Evolutionary conservation across 2,113 vertebrate species (phyloP), one percentile per base, ranked within the genome.

Genomic region (Pluvialis apricaria): DNA sequence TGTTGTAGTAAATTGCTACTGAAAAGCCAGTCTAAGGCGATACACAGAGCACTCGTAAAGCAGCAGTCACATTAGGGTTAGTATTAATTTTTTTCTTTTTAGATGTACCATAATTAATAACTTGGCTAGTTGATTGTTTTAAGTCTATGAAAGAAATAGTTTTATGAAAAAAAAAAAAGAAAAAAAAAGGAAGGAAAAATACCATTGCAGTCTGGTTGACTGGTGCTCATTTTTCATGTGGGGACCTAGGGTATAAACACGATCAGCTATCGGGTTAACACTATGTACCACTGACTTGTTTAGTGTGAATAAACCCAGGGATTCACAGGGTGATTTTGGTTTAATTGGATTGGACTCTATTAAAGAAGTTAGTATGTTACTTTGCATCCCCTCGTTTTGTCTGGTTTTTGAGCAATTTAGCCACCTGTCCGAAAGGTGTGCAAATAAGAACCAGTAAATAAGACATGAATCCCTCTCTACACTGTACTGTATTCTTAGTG

Each of bases 1-100:
- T 97, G 98, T 98, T 97, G 97, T 98, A 98, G 96, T 98, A 98
- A 98, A 97, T 98, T 98, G 98, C 98, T 98, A 98, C 98, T 98
- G 98, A 98, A 94, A 98, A 98, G 97, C 98, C 98, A 95, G 88
- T 96, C 95, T 96, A 90, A 97, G 98, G 98, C 90, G 68, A 97
- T 97, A 96, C 90, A 96, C 97, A 97, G 98, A 98, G 98, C 97
- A 98, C 98, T 98, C 98, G 94, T 97, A 98, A 98, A 98, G 97
- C 97, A 98, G 97, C 98, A 98, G 97, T 98, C 98, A 98, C 97
- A 95, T 97, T 98, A 98, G 98, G 98, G 97, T 98, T 98, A 98
- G 98, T 96, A 97, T 98, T 96, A 95, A 97, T 97, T 96, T 97
- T 93, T 71, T 93, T 71, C 97, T 95, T 98, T 98, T 98, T 98